These are phyloP conservation scores for Lepisosteus osseus DNA, from an alignment of 2,113 vertebrate species.

Conservation along the genomic window DNA sequence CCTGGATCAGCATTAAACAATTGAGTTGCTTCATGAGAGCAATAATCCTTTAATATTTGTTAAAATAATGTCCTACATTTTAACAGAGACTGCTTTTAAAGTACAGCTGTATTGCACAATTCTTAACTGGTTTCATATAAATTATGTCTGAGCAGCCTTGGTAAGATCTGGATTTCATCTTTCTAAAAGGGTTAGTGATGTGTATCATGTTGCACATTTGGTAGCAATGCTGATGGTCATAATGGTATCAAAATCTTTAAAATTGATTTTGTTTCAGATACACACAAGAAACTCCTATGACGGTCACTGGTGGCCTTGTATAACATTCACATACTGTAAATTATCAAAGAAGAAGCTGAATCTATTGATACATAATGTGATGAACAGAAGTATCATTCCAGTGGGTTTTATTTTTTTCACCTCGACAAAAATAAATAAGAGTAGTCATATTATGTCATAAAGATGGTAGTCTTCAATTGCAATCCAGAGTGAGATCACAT, in stretches of 20 bases:
- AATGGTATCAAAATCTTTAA: conserved; percentile 9
- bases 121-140: too few relatives aligned
- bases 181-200: too few relatives aligned
- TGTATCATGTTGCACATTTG: too few relatives aligned
- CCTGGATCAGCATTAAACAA: too few relatives aligned
- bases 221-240: too few relatives aligned
- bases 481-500: not conserved
- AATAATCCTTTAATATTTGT: too few relatives aligned
- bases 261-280: conserved; percentile 16
- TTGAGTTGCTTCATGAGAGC: too few relatives aligned
- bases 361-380: not conserved
- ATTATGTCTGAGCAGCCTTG: too few relatives aligned
- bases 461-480: not conserved
- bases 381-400: not conserved
- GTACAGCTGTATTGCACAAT: too few relatives aligned
- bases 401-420: not conserved
- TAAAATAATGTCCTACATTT: too few relatives aligned
- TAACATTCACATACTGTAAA: not conserved
- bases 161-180: too few relatives aligned
- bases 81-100: too few relatives aligned
- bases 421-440: not conserved
- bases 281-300: not conserved
- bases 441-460: not conserved
- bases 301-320: not conserved
- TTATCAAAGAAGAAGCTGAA: not conserved